phyloP scores from a whole-genome alignment of 92 coral and sea anemone species.

The Palythoa heliodiscus region DNA sequence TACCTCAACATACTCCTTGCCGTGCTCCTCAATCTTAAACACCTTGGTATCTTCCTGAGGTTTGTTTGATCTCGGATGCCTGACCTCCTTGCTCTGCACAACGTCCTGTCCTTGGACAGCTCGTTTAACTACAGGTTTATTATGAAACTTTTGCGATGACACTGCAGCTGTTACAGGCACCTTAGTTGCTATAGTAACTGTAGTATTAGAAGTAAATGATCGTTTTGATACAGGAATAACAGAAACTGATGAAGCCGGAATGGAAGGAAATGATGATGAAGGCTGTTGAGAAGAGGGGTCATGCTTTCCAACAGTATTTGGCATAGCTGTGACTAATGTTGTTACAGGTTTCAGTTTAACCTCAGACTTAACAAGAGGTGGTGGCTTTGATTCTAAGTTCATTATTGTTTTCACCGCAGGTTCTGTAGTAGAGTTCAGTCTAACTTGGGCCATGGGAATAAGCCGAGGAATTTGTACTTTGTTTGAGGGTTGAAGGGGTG shows the following conservation, averaged over 20 bases:
- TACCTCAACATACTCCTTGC: conserved; percentile 53
- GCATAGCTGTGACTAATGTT: conserved; percentile 21
- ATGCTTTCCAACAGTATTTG: conserved; percentile 16
- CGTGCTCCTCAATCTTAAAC: conserved; percentile 53
- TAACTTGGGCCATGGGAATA: conserved; percentile 28
- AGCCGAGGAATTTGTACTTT: conserved; percentile 32
- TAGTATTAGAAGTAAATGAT: conserved; percentile 17
- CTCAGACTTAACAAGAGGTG: conserved; percentile 48
- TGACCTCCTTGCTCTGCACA: conserved; percentile 43
- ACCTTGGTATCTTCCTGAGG: conserved; percentile 54
- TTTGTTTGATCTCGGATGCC: conserved; percentile 32
- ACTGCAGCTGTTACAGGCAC: conserved; percentile 29
- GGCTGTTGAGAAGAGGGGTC: conserved; percentile 3
- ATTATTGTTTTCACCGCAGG: conserved; percentile 39
- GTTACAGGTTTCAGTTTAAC: conserved; percentile 28
- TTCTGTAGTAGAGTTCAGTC: conserved; percentile 19
- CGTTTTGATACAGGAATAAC: neutral
- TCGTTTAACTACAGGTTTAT: conserved; percentile 20
- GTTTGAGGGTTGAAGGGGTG: conserved; percentile 32
- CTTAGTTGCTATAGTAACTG: conserved; percentile 31
- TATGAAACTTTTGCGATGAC: conserved; percentile 15
- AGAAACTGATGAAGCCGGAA: conserved; percentile 44
- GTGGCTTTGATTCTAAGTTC: conserved; percentile 43
- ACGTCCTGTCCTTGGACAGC: neutral
- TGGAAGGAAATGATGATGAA: neutral